A percentile compares a stretch with the other conserved stretches of the same genome.
Conservation (phyloP, 1,140 invertebrate species). For the Hetaerina americana region DNA sequence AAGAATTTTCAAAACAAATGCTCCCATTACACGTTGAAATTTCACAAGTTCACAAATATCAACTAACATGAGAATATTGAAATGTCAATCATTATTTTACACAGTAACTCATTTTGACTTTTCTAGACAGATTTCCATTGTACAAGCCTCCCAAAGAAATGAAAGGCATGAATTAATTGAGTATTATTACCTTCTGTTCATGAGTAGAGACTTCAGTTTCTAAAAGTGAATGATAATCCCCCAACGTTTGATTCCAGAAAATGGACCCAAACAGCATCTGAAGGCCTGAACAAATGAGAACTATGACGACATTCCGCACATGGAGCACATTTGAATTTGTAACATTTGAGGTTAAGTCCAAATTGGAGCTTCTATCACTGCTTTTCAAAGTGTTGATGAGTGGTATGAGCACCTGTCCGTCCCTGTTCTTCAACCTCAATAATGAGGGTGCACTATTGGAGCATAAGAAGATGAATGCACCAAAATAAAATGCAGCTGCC, state of each 20-base stretch:
- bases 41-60: too few relatives aligned
- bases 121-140: too few relatives aligned
- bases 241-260: slow-evolving; percentile 69
- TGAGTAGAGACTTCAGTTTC: slow-evolving; percentile 41
- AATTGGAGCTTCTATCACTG: not conserved
- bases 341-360: not conserved
- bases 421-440: not conserved
- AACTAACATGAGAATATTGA: too few relatives aligned
- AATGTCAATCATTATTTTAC: too few relatives aligned
- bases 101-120: too few relatives aligned
- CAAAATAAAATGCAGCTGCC: slow-evolving; percentile 48
- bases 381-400: not conserved
- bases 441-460: not conserved
- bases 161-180: too few relatives aligned
- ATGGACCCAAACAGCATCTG: slow-evolving; percentile 56
- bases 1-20: too few relatives aligned
- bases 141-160: too few relatives aligned
- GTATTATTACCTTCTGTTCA: slow-evolving; percentile 28
- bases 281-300: slow-evolving; percentile 17
- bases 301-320: not conserved
- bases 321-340: not conserved
- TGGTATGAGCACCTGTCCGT: not conserved
- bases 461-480: slow-evolving; percentile 47
- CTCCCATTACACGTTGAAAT: too few relatives aligned
- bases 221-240: slow-evolving; percentile 57